Conservation (phyloP, 2,797 vertebrate species). For the Lophotriccus pileatus region DNA sequence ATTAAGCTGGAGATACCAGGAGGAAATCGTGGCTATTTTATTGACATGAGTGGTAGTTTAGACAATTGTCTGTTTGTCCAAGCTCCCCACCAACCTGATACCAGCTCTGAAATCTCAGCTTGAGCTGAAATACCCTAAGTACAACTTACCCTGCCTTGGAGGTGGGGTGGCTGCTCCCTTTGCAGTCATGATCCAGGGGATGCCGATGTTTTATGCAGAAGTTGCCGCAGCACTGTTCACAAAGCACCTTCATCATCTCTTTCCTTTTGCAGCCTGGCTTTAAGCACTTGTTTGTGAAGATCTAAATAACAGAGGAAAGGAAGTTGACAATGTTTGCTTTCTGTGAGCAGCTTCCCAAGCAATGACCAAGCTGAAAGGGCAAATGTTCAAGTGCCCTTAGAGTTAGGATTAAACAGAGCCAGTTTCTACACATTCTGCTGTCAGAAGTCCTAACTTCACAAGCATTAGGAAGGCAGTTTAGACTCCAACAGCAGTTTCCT, state of each 20-base stretch:
- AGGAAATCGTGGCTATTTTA: background rate
- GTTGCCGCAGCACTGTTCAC: slow-evolving; percentile 85
- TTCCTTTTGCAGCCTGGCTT: slow-evolving; percentile 90
- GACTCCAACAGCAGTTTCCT: background rate
- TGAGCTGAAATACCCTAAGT: background rate
- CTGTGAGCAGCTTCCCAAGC: background rate
- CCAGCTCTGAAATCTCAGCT: background rate
- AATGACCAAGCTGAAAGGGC: background rate
- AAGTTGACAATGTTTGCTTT: background rate
- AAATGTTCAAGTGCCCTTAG: rapidly evolving
- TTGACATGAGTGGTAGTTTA: background rate
- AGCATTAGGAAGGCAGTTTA: background rate
- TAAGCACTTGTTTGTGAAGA: slow-evolving; percentile 88
- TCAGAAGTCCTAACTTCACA: background rate
- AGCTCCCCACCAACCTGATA: background rate
- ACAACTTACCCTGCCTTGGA: slow-evolving; percentile 81
- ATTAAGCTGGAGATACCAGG: background rate
- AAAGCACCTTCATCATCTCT: slow-evolving; percentile 88
- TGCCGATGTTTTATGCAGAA: slow-evolving; percentile 94
- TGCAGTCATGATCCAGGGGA: slow-evolving; percentile 89
- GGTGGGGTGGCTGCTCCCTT: slow-evolving; percentile 58
- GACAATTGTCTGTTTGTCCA: background rate
- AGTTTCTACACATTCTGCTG: background rate
- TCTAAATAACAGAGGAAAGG: slow-evolving; percentile 66
- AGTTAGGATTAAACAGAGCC: background rate